These are phyloP conservation scores for Tiphia femorata DNA, from an alignment of 2,888 invertebrate genomes.

Conservation along the genomic window DNA sequence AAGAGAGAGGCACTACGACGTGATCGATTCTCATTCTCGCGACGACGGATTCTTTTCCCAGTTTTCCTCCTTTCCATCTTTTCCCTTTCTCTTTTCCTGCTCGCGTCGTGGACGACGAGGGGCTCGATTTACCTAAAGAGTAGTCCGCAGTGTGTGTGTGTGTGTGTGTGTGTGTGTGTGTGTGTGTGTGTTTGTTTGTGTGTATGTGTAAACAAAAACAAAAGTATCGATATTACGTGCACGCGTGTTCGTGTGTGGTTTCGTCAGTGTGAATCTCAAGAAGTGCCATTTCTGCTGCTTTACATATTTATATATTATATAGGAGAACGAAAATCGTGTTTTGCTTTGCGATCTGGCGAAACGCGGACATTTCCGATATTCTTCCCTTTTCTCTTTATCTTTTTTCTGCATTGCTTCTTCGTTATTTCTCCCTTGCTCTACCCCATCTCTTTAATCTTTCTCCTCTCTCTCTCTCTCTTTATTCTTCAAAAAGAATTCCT, in stretches of 20 bases:
- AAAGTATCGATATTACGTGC: conserved; percentile 35
- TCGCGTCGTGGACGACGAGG: conserved; percentile 19
- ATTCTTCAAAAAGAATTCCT: conserved; percentile 25
- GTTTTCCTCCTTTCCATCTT: neutral
- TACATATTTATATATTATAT: conserved; percentile 22
- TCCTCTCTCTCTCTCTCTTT: neutral
- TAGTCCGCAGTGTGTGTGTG: conserved; percentile 9
- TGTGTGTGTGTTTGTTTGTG: too few relatives aligned
- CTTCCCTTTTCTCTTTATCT: neutral
- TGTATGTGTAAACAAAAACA: too few relatives aligned
- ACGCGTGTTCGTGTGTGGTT: conserved; percentile 9
- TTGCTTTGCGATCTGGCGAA: conserved; percentile 12
- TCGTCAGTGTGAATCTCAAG: conserved; percentile 22
- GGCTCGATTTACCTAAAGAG: conserved; percentile 24
- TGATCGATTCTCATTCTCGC: too few relatives aligned
- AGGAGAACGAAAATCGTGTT: conserved; percentile 34
- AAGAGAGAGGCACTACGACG: too few relatives aligned
- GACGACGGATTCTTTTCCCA: neutral
- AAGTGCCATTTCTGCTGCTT: conserved; percentile 35
- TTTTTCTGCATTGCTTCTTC: neutral
- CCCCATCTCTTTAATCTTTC: neutral
- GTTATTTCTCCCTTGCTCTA: neutral
- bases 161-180: conserved; percentile 23
- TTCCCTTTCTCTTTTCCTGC: neutral
- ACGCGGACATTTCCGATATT: neutral